phyloP scores from a whole-genome alignment of 53 echinoderm and acorn worm genomes.

The Patiria pectinifera region DNA sequence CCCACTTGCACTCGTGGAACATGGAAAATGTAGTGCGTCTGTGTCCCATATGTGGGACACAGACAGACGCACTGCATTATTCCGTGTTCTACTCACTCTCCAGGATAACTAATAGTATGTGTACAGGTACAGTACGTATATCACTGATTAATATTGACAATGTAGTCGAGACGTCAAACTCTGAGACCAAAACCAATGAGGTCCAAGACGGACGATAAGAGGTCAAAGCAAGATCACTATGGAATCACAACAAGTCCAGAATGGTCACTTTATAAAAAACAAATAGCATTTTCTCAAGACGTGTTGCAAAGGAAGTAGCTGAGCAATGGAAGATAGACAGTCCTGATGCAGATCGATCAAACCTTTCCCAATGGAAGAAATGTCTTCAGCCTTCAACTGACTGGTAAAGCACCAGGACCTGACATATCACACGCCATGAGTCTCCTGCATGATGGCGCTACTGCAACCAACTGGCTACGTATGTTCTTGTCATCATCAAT shows the following conservation, averaged over 20 bases:
- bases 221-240: conserved; percentile 31
- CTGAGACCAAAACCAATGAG: no score
- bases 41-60: no score
- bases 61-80: no score
- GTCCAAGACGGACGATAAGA: no score
- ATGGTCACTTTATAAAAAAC: conserved; percentile 45
- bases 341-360: not conserved
- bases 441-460: conserved; percentile 6
- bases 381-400: conserved; percentile 20
- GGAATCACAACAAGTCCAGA: conserved; percentile 23
- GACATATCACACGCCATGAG: not conserved
- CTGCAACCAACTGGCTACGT: conserved; percentile 23
- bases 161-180: no score
- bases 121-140: no score
- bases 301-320: conserved; percentile 19
- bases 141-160: no score
- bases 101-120: no score
- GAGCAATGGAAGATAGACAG: conserved; percentile 10
- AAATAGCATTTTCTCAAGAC: not conserved
- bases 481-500: conserved; percentile 18
- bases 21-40: no score
- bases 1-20: no score
- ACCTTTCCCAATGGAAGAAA: conserved; percentile 49
- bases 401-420: conserved; percentile 54
- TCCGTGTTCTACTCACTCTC: no score